These are phyloP conservation scores for Lordiphosa stackelbergi DNA, from an alignment of 1,140 invertebrate species.

Conservation along the genomic window DNA sequence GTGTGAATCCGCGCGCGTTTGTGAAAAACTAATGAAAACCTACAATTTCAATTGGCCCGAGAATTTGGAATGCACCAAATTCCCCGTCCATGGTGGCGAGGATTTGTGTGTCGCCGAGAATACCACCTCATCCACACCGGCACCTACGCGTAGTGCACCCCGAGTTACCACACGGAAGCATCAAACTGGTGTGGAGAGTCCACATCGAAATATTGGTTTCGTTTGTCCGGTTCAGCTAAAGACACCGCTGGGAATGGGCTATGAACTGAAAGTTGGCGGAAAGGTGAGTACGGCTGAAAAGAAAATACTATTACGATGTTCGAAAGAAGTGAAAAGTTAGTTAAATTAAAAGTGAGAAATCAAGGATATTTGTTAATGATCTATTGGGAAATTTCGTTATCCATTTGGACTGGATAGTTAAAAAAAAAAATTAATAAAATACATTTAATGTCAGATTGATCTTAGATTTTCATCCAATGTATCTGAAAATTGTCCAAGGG, in stretches of 20 bases:
- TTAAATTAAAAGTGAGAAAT: no score
- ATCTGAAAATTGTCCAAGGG: no score
- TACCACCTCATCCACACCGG: constrained; percentile 78
- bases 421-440: no score
- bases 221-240: constrained; percentile 91
- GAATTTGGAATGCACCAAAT: constrained; percentile 92
- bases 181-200: constrained; percentile 59
- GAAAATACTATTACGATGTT: no score
- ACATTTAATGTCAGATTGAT: no score
- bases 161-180: constrained; percentile 66
- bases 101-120: constrained; percentile 93
- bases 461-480: no score
- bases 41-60: constrained; percentile 98
- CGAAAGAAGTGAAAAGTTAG: no score
- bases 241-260: constrained; percentile 86
- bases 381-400: no score
- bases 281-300: constrained; percentile 79
- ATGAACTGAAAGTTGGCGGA: constrained; percentile 89
- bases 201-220: constrained; percentile 85
- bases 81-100: constrained; percentile 84
- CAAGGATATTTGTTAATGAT: no score
- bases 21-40: constrained; percentile 93
- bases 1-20: constrained; percentile 93
- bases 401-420: no score
- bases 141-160: constrained; percentile 52